Base-by-base conservation (phyloP, 1,140 invertebrate genomes). In the Drosophila rufa region DNA sequence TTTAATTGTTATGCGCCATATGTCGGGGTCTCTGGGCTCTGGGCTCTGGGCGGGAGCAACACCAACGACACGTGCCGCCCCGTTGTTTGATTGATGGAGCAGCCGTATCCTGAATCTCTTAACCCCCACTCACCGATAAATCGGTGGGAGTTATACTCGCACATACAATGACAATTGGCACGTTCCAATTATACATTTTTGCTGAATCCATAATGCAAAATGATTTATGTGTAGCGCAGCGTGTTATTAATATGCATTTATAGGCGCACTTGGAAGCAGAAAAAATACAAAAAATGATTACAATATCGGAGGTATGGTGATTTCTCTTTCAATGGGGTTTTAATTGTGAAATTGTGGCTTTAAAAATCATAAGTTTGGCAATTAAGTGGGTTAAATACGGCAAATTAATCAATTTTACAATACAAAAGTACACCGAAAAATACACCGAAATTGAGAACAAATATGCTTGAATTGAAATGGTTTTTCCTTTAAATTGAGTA, bases 1-100 rank as follows among this genome's bases (percentile, higher is more conserved):
- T 80, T 80, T 80, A 80, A 80, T 80, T 80, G 68, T 80, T 80
- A 80, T 80, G 76, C 78, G 69, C 45, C 77, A 80, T 66, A 80
- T 80, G 77, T 75, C 46, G 57, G 48, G 43, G 50, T 45, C 43
- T 55, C 11, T 9, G 27, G n/a, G 56, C 12, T 22, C 19, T n/a
- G n/a, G n/a, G n/a, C n/a, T 36, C 2, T 15, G 15, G 30, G 11
- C 11, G n/a, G 9, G 40, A 8, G 27, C 22, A n/a, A 33, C 59
- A 38, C 40, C 42, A 42, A 15, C 38, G 61, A 69, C 76, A 79
- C 76, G 76, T 79, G 76, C 76, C 76, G 43, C 56, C 47, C 66
- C 42, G 76, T 79, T 48, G 58, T 25, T 71, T 79, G 75, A 73
- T 79, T 80, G 77, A 79, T 80, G 76, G 61, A 67, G 55, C 77